phyloP scores from a whole-genome alignment of 2,113 vertebrate genomes.

The Nerophis lumbriciformis region DNA sequence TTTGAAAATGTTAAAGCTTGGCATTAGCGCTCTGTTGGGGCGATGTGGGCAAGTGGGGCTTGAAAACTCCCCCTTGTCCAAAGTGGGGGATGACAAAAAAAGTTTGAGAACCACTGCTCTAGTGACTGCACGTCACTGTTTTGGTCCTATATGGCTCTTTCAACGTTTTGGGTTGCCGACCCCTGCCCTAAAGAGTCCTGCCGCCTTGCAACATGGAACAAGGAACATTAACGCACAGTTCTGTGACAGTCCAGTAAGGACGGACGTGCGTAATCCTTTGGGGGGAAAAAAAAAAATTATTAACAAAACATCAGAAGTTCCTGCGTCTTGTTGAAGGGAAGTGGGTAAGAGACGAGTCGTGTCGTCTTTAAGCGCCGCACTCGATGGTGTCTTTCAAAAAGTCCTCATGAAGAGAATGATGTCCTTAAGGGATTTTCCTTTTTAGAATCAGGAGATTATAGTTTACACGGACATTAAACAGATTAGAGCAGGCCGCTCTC shows the following conservation, averaged over 20 bases:
- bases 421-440: conserved; percentile 71
- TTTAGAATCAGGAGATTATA: conserved; percentile 73
- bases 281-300: conserved; percentile 36
- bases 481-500: conserved; percentile 67
- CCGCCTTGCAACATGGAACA: no score
- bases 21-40: no score
- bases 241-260: conserved; percentile 37
- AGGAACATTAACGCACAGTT: conserved; percentile 1
- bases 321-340: conserved; percentile 20
- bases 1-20: no score
- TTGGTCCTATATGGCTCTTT: no score
- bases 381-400: conserved; percentile 65
- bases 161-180: no score
- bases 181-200: no score
- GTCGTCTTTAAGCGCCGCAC: conserved; percentile 55
- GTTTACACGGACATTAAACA: conserved; percentile 75
- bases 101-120: no score
- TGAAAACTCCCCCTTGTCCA: no score
- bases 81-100: no score
- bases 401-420: conserved; percentile 61
- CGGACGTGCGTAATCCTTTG: conserved; percentile 27
- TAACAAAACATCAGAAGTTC: conserved; percentile 35
- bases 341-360: conserved; percentile 28
- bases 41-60: no score
- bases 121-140: no score